phyloP scores from a whole-genome alignment of 2,113 vertebrate species.

The Pomatostomus ruficeps region DNA sequence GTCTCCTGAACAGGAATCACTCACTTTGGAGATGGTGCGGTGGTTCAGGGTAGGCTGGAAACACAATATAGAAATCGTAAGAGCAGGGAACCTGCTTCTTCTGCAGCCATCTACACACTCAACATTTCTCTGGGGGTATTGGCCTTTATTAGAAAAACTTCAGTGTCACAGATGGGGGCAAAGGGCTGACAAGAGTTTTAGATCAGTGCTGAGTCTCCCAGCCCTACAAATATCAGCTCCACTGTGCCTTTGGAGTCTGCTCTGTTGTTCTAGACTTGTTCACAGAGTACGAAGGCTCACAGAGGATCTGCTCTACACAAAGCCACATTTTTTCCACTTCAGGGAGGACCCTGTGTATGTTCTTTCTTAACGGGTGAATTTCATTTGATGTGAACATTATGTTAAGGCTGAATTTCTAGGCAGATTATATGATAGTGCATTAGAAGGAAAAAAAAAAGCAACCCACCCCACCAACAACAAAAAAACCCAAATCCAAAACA shows the following conservation, averaged over 20 bases:
- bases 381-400: slow-evolving; percentile 48
- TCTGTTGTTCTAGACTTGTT: neutral
- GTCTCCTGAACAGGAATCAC: neutral
- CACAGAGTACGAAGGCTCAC: neutral
- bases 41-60: neutral
- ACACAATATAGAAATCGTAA: neutral
- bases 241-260: neutral
- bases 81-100: neutral
- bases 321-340: neutral
- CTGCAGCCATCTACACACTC: neutral
- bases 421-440: neutral
- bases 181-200: neutral
- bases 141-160: neutral
- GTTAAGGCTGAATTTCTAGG: slow-evolving; percentile 29
- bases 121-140: rapidly evolving
- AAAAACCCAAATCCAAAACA: neutral
- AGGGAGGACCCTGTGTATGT: neutral
- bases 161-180: rapidly evolving
- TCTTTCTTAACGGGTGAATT: slow-evolving; percentile 17
- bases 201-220: neutral
- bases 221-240: neutral
- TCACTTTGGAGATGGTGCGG: neutral
- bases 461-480: neutral
- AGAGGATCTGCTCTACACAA: neutral
- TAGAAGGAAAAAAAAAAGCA: neutral